Percentiles rank a stretch among this genome's conserved stretches.
These are phyloP conservation scores for Chromobotia macracanthus DNA, from an alignment of 2,797 vertebrate species.

Conservation along the genomic window DNA sequence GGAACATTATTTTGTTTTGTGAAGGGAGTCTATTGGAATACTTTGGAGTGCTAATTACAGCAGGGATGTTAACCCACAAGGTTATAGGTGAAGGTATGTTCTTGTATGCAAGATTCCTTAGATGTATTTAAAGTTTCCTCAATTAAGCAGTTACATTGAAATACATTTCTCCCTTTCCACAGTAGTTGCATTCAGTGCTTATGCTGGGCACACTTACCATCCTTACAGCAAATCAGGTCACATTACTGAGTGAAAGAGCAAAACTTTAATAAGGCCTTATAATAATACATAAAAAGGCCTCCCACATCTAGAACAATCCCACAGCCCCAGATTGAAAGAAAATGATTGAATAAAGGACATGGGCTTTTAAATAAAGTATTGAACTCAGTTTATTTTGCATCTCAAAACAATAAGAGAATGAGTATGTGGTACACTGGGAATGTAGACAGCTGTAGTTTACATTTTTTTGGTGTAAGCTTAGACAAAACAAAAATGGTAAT, in stretches of 20 bases:
- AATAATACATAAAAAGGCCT: no score
- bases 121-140: no score
- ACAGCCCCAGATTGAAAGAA: background rate
- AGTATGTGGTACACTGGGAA: slow-evolving; percentile 81
- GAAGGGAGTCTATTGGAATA: slow-evolving; percentile 79
- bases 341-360: slow-evolving; percentile 35
- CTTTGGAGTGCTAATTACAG: slow-evolving; percentile 58
- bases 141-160: no score
- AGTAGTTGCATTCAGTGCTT: no score
- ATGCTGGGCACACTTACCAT: no score
- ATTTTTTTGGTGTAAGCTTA: slow-evolving; percentile 80
- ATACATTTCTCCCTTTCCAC: no score
- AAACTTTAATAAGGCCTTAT: no score
- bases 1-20: slow-evolving; percentile 66
- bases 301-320: no score
- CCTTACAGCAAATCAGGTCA: background rate
- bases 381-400: slow-evolving; percentile 85
- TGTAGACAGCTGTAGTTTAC: slow-evolving; percentile 83
- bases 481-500: slow-evolving; percentile 78
- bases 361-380: slow-evolving; percentile 77
- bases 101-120: no score
- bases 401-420: slow-evolving; percentile 76
- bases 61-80: no score
- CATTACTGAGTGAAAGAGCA: no score
- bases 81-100: no score